Conservation (phyloP, 2,888 invertebrate genomes). For the Dryadula phaetusa region DNA sequence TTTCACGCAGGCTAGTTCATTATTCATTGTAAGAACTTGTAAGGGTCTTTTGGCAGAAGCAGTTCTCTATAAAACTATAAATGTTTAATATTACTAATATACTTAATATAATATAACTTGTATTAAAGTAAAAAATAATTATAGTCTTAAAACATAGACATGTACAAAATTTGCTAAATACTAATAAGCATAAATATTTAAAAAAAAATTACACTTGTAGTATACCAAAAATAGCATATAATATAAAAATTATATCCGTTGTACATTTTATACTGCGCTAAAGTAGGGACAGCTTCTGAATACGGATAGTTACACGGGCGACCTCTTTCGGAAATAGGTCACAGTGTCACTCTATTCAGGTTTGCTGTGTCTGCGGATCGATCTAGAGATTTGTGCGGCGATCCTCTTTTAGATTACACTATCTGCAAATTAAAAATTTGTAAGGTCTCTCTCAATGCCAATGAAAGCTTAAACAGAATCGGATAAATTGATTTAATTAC, state of each 20-base stretch:
- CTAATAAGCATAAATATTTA: no score
- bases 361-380: conserved; percentile 54
- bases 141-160: no score
- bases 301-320: conserved; percentile 54
- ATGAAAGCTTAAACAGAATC: not conserved
- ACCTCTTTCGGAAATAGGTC: conserved; percentile 72
- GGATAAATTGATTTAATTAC: not conserved
- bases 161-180: no score
- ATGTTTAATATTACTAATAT: not conserved
- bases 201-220: no score
- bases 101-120: no score
- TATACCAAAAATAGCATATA: conserved; percentile 2
- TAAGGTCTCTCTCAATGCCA: not conserved
- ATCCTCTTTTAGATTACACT: conserved; percentile 33
- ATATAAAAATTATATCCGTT: conserved; percentile 25
- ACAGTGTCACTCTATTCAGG: conserved; percentile 64
- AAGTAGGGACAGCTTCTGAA: conserved; percentile 47
- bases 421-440: conserved; percentile 26
- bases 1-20: conserved; percentile 19
- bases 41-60: conserved; percentile 10
- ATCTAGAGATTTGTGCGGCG: conserved; percentile 55
- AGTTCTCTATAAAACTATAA: not conserved
- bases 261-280: conserved; percentile 42
- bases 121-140: no score
- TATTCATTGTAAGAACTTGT: conserved; percentile 27